Conservation (phyloP, 2,113 vertebrate genomes). For the Tetraodon nigroviridis region DNA sequence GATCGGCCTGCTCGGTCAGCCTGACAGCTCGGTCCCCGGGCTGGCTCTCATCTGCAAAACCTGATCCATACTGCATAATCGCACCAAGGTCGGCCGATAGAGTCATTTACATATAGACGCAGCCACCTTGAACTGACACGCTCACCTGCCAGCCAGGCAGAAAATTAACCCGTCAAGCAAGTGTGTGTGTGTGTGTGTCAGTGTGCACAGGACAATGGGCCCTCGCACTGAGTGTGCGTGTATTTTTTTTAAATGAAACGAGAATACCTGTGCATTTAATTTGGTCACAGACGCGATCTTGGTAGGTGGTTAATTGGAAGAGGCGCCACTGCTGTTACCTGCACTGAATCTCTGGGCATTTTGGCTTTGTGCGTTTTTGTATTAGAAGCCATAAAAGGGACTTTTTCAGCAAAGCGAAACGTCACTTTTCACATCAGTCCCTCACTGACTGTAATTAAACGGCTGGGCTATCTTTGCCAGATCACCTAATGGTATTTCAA, state of each 20-base stretch:
- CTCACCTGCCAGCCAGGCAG: slow-evolving; percentile 42
- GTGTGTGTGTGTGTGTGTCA: slow-evolving; percentile 20
- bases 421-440: neutral
- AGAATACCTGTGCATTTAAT: slow-evolving; percentile 43
- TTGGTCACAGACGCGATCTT: slow-evolving; percentile 61
- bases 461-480: neutral
- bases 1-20: slow-evolving; percentile 61
- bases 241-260: slow-evolving; percentile 3
- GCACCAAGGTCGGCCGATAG: slow-evolving; percentile 57
- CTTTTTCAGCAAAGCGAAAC: neutral
- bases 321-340: slow-evolving; percentile 51
- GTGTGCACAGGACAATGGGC: neutral
- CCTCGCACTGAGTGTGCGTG: neutral
- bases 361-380: slow-evolving; percentile 17
- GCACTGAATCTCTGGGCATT: slow-evolving; percentile 5
- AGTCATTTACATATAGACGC: slow-evolving; percentile 50
- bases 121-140: slow-evolving; percentile 55
- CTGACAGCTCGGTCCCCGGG: slow-evolving; percentile 33
- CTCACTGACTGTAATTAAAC: slow-evolving; percentile 3
- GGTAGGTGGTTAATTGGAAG: slow-evolving; percentile 69
- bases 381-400: neutral
- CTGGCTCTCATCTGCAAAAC: slow-evolving; percentile 38
- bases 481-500: neutral
- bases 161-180: slow-evolving; percentile 53
- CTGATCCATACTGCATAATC: slow-evolving; percentile 61